Base-by-base conservation (phyloP, 2,888 invertebrate species). In the Agrotis exclamationis region DNA sequence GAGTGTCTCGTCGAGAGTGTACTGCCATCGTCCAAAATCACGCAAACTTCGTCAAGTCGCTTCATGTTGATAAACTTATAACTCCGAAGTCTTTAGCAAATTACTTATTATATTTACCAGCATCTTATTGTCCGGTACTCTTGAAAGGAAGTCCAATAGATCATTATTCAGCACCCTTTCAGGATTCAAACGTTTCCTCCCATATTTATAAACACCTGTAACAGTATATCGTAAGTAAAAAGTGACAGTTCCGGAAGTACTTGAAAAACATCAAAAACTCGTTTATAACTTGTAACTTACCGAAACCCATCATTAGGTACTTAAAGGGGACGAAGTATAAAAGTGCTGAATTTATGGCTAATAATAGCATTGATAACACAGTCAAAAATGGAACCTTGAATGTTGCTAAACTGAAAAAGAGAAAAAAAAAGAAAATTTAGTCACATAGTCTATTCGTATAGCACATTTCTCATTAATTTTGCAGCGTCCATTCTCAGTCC, bases 301-400 rank as follows among this genome's bases (percentile, higher is more conserved):
- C 96, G 63, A 96, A 89, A 22, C 76, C 71, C 91, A 96, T 96
- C 85, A 96, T 88, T 24, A 95, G 80, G 68, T 93, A 95, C 76
- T 94, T 95, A 58, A 90, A 89, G 0, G 94, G 93, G 47, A 96
- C 80, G 16, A 89, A 84, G 83, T 93, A 95, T 22, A 96, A 79
- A 2, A 85, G 86, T 3, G 88, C 66, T 9, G 95, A 90, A 2
- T 90, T 77, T 0, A 81, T 63, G 2, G 90, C 47, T 24, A 96
- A 84, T 67, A 94, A 66, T 2, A 89, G 53, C 89, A 96, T 94
- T 6, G 92, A 77, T 28, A 95, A 82, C 58, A 90, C 91, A 72
- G 93, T 95, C 76, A 96, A 78, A 80, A 93, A 95, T 0, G 96
- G 95, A 9, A 96, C 92, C 80, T 94, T 93, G 68, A 95, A 96